Evolutionary conservation across 2,797 vertebrate genomes (phyloP), one percentile per base, ranked within the genome.

Genomic region (Mallotus villosus): DNA sequence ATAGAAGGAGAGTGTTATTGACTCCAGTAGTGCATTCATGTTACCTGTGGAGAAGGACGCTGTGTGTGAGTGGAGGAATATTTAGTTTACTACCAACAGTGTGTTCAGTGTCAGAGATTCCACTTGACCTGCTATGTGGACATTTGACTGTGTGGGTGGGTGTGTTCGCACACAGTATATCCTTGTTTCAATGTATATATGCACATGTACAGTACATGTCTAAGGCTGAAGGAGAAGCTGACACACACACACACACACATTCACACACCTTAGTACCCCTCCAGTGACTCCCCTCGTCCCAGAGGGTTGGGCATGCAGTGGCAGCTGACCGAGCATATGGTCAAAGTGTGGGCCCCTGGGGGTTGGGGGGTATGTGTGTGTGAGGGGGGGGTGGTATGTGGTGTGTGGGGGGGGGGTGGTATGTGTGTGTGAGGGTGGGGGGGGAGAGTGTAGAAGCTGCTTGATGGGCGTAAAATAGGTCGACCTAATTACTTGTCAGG

Each of bases 401-500:
- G 2, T 29, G 2, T 2, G 29, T 29, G 29, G 2, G 29, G 2
- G 32, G 32, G 32, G 5, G 32, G 5, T 34, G 32, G 32, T 34
- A 34, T 34, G 32, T 34, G 32, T 34, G 32, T 34, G 60, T 25
- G 25, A 0, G 60, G 9, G 60, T 0, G 25, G 0, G 59, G 8
- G 59, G 7, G 59, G 4, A 12, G 21, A 14, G 68, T 34, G 32
- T 34, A 27, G 25, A 27, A 27, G 25, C 25, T 14, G 62, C 34
- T 71, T 67, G 53, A 74, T 74, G 74, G 67, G 37, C 60, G 75
- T 63, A 77, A 27, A 76, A 81, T 21, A 22, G 66, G 64, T 74
- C 70, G 76, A 77, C 68, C 27, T 83, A 80, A 81, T 83, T 78
- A 76, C 77, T 71, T 74, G 12, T 68, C 57, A 58, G 46, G 77